These are phyloP conservation scores for Heloderma charlesbogerti DNA, from an alignment of 2,113 vertebrate genomes.

Conservation along the genomic window DNA sequence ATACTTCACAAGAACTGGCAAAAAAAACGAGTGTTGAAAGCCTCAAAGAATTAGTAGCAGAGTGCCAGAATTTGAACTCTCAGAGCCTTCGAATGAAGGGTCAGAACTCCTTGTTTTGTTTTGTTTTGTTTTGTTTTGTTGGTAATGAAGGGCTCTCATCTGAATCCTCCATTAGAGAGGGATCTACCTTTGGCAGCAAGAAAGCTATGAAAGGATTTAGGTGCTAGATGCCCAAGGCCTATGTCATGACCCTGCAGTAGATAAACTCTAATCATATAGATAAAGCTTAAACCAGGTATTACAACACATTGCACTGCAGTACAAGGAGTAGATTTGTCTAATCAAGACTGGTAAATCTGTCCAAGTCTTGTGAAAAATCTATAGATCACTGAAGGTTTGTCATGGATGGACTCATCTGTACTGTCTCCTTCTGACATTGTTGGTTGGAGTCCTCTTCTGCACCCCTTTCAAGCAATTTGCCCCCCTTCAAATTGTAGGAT, in stretches of 20 bases:
- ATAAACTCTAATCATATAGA: slow-evolving; percentile 99
- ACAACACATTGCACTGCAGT: slow-evolving; percentile 89
- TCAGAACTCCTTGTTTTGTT: slow-evolving; percentile 98
- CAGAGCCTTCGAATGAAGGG: slow-evolving; percentile 98
- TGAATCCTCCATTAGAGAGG: slow-evolving; percentile 88
- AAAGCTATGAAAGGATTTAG: slow-evolving; percentile 89
- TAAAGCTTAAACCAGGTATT: slow-evolving; percentile 88
- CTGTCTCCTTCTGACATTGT: slow-evolving; percentile 99
- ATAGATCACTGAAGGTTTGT: slow-evolving; percentile 91
- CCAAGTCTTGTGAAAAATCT: slow-evolving; percentile 93
- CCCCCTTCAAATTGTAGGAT: no score
- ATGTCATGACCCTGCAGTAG: slow-evolving; percentile 95
- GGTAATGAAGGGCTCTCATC: slow-evolving; percentile 96
- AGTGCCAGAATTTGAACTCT: slow-evolving; percentile 99
- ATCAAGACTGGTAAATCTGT: slow-evolving; percentile 98
- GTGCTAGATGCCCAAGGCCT: slow-evolving; percentile 88
- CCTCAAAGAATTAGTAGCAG: slow-evolving; percentile 97
- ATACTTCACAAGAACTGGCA: slow-evolving; percentile 99
- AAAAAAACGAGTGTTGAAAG: slow-evolving; percentile 98
- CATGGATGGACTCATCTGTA: slow-evolving; percentile 94
- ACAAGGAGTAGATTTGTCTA: slow-evolving; percentile 98
- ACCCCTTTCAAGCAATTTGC: no score
- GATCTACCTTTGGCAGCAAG: slow-evolving; percentile 87
- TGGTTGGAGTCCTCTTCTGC: no score
- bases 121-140: no score